Evolutionary conservation across 2,797 vertebrate genomes (phyloP), one percentile per base, ranked within the genome.

Genomic region (Xerus rutilus): DNA sequence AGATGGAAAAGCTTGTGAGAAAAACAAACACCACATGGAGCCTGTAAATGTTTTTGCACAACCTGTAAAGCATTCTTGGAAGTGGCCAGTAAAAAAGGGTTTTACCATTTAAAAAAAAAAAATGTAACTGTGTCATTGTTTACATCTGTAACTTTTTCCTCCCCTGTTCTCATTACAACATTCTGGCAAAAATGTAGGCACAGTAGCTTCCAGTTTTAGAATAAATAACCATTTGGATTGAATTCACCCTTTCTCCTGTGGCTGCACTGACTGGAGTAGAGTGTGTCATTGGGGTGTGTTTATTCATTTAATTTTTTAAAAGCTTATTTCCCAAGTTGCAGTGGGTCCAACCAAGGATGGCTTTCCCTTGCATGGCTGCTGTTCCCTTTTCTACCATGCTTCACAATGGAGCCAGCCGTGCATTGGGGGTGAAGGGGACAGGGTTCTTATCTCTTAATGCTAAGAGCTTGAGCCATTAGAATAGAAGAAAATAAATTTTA

Each of bases 111-210:
- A 2, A 92, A 78, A 95, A 96, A 93, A 97, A 93, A 86, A 98
- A 97, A 95, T 97, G 97, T 98, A 98, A 98, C 96, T 94, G 96
- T 98, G 98, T 98, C 97, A 95, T 98, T 98, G 98, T 98, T 98
- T 98, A 98, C 97, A 97, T 97, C 97, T 98, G 97, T 98, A 98
- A 98, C 93, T 96, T 97, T 96, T 96, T 86, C 93, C 82, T 94
- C 95, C 97, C 94, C 81, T 93, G 57, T 97, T 96, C 82, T 97
- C 97, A 93, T 96, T 83, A 95, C 84, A 93, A 89, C 86, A 85
- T 97, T 97, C 95, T 97, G 97, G 96, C 95, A 3, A 95, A 96
- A 97, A 96, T 97, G 93, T 98, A 98, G 98, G 97, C 97, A 95
- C 93, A 78, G 77, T 92, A 96, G 86, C 96, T 96, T 97, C 96